Base-by-base conservation (phyloP, 2,888 invertebrate species). In the Troilus luridus region DNA sequence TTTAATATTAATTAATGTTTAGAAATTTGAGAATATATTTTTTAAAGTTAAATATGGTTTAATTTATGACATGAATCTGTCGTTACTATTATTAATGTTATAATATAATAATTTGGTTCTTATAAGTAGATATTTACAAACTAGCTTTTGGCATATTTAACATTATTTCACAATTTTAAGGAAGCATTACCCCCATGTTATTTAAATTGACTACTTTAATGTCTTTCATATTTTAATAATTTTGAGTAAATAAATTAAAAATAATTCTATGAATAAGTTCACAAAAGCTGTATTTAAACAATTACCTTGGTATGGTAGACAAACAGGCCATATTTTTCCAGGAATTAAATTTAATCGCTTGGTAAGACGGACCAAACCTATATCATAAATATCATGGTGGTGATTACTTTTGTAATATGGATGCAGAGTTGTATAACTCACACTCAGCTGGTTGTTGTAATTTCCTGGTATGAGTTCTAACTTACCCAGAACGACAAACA, bases 241-340 rank as follows among this genome's bases (percentile, higher is more conserved):
- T 60, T 60, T 1, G 0, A 60, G 60, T 17, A 12, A 17, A 60
- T 60, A 60, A 60, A 6, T 14, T 12, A 60, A 64, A 11, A 14
- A 24, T 67, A 67, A 24, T 77, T 77, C 17, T 41, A 17, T 41
- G 19, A 77, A 27, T 41, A 77, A 19, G 72, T 27, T 72, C 14
- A 72, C 3, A 0, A 27, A 72, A 27, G 41, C 41, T 17, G 41
- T 77, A 41, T 72, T 56, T 81, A 54, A 85, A 14, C 0, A 56
- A 85, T 85, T 85, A 85, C 85, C 85, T 56, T 21, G 56, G 12
- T n/a, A n/a, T 54, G 85, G 85, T 12, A 85, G 85, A 85, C 85
- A 85, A 56, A 85, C 85, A 56, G 85, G 85, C 85, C 85, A 85
- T n/a, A 85, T 56, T n/a, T 58, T 58, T 41, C 85, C 85, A 56